Evolutionary conservation across 1,140 invertebrate genomes (phyloP).

Genomic region (Drosophila sucinea): DNA sequence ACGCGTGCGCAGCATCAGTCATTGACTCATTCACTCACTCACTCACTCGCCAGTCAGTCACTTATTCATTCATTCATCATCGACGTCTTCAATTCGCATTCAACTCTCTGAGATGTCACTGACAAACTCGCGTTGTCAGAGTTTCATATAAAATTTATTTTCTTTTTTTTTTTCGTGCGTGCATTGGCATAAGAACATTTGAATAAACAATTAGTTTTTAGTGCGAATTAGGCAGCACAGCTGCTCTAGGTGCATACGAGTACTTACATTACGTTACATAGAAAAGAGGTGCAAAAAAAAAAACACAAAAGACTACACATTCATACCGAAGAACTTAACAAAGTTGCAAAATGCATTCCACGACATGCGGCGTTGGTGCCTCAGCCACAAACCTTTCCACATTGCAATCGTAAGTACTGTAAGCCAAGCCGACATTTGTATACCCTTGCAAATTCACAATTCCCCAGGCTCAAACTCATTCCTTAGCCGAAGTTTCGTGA

Average conservation of each 20-base stretch:
- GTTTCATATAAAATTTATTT: slow-evolving; percentile 1
- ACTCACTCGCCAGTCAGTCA: no score
- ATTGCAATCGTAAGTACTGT: slow-evolving; percentile 64
- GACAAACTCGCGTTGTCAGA: background rate
- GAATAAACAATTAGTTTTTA: slow-evolving; percentile 14
- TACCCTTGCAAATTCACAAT: no score
- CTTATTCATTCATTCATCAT: background rate
- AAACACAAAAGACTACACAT: slow-evolving; percentile 7
- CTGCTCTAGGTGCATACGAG: background rate
- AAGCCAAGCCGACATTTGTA: background rate
- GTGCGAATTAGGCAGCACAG: slow-evolving; percentile 7
- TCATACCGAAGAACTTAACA: slow-evolving; percentile 43
- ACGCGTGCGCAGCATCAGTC: slow-evolving; percentile 15
- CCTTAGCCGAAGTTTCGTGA: no score
- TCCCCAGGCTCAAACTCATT: no score
- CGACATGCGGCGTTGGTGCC: slow-evolving; percentile 75
- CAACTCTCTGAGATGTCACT: background rate
- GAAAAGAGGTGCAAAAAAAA: background rate
- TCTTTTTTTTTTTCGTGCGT: slow-evolving; percentile 38
- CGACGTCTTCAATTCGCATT: background rate
- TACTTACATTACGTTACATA: background rate
- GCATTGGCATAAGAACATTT: slow-evolving; percentile 45
- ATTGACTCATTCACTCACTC: background rate
- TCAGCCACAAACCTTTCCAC: slow-evolving; percentile 70
- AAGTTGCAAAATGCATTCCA: slow-evolving; percentile 75